Conservation (phyloP, 2,797 vertebrate species). For the Molossus molossus region DNA sequence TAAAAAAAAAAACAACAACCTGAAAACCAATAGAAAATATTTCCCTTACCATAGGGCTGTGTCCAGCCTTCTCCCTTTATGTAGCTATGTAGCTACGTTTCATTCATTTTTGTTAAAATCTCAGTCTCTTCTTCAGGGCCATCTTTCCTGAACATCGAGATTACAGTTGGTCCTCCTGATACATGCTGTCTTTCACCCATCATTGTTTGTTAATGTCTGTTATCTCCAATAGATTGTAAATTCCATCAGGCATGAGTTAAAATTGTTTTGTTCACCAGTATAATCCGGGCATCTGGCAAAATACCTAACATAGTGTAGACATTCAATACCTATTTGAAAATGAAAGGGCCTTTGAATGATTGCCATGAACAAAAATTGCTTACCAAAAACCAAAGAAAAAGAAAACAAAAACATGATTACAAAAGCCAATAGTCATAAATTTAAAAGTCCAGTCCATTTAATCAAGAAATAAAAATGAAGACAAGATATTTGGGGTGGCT, state of each 20-base stretch:
- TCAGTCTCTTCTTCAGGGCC: conserved; percentile 22
- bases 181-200: background rate
- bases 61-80: background rate
- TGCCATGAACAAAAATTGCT: background rate
- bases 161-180: background rate
- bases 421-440: background rate
- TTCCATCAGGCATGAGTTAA: background rate
- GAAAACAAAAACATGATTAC: background rate
- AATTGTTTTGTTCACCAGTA: conserved; percentile 61
- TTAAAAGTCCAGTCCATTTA: background rate
- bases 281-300: conserved; percentile 59
- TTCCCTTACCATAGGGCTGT: background rate
- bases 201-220: background rate
- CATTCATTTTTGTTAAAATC: background rate
- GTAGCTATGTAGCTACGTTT: background rate
- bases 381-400: conserved; percentile 16
- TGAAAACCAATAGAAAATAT: background rate
- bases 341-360: conserved; percentile 44
- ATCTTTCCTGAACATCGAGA: background rate
- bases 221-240: background rate
- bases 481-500: background rate
- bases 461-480: conserved; percentile 39
- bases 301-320: conserved; percentile 25
- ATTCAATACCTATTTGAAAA: conserved; percentile 47
- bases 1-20: background rate